phyloP scores from a whole-genome alignment of 2,113 vertebrate genomes.

The Megaceryle maxima region DNA sequence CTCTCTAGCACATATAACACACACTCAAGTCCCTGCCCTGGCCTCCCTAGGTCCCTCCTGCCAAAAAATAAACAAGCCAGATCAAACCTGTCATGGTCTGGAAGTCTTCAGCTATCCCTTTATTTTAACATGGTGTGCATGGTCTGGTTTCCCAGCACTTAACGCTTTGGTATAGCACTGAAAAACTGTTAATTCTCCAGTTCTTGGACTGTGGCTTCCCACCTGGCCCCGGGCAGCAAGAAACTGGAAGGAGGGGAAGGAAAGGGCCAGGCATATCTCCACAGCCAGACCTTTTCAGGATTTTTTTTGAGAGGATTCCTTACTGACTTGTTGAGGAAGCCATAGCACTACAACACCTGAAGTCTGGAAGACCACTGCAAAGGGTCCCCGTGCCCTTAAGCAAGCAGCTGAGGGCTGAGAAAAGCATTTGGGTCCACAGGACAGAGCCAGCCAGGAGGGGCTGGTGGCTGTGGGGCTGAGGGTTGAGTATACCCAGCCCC shows the following conservation, averaged over 20 bases:
- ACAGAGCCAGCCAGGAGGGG: neutral
- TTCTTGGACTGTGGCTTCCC: neutral
- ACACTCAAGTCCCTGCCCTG: neutral
- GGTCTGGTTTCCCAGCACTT: slow-evolving; percentile 4
- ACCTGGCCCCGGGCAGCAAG: neutral
- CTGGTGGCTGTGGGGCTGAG: neutral
- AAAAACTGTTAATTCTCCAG: neutral
- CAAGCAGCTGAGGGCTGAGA: neutral
- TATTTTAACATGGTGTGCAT: neutral
- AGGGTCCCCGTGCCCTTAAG: neutral
- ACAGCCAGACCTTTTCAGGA: neutral
- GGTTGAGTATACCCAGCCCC: neutral
- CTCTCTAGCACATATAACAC: neutral
- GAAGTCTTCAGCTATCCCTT: slow-evolving; percentile 44
- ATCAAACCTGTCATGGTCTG: slow-evolving; percentile 53
- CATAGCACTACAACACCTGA: neutral
- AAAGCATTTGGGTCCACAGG: neutral
- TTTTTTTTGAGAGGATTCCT: neutral
- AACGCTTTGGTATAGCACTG: neutral
- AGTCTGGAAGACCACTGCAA: neutral
- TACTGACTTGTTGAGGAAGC: neutral
- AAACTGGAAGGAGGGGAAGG: neutral
- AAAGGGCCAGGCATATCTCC: neutral
- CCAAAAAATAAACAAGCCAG: slow-evolving; percentile 44
- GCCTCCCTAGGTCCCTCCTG: slow-evolving; percentile 3